Conservation (phyloP, 2,888 invertebrate genomes). For the Habrosyne pyritoides region DNA sequence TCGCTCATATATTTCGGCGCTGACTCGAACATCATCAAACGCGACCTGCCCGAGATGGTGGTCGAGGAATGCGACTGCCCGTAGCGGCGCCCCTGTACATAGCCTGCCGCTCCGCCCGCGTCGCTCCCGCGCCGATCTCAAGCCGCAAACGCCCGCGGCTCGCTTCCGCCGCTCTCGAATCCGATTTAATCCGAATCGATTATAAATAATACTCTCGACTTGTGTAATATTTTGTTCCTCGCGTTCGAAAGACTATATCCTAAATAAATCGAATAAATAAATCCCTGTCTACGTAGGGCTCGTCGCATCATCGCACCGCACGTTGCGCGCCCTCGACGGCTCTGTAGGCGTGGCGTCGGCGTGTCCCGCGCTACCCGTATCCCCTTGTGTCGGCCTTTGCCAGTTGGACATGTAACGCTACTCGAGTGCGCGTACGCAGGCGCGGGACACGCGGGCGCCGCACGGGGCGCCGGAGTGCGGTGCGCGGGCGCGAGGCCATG, state of each 20-base stretch:
- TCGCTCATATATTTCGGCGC: slow-evolving; percentile 96
- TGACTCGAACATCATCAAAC: slow-evolving; percentile 95
- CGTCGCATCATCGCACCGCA: slow-evolving; percentile 43
- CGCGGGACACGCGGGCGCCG: neutral
- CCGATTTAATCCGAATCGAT: slow-evolving; percentile 80
- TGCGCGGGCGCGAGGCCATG: slow-evolving; percentile 41
- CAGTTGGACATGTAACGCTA: neutral
- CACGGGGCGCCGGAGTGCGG: slow-evolving; percentile 12
- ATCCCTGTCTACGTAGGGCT: slow-evolving; percentile 48
- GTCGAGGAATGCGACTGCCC: slow-evolving; percentile 98
- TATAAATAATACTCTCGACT: slow-evolving; percentile 82
- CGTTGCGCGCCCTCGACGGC: slow-evolving; percentile 11
- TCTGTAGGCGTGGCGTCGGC: neutral
- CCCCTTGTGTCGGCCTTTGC: neutral
- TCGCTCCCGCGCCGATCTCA: slow-evolving; percentile 44
- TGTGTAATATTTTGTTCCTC: slow-evolving; percentile 83
- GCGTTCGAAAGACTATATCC: slow-evolving; percentile 84
- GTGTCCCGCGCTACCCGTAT: neutral
- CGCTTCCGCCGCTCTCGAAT: slow-evolving; percentile 79
- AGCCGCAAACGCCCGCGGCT: slow-evolving; percentile 56
- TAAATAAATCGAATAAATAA: slow-evolving; percentile 68
- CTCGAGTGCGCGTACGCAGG: neutral
- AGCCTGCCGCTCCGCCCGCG: slow-evolving; percentile 50
- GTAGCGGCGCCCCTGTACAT: slow-evolving; percentile 78
- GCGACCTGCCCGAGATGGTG: slow-evolving; percentile 97